Evolutionary conservation across 2,888 invertebrate genomes (phyloP), one percentile per base, ranked within the genome.

Genomic region (Sympetrum striolatum): DNA sequence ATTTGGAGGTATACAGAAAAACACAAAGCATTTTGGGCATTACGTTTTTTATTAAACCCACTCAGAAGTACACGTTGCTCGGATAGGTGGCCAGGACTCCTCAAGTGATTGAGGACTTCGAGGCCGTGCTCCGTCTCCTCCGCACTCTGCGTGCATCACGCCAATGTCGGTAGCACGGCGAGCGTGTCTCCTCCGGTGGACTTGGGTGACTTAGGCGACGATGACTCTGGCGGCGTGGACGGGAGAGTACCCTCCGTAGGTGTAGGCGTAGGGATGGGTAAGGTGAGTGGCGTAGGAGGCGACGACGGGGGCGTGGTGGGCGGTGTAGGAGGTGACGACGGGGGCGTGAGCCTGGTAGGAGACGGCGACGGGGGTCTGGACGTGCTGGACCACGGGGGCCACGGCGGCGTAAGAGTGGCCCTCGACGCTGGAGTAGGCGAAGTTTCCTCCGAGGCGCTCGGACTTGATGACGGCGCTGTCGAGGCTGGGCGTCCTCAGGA

Each of bases 381-480:
- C 92, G 91, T 92, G 91, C 91, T 92, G 91, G 91, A 93, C 92
- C 90, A 93, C 92, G 91, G 93, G 93, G 91, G 92, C 92, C 91
- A 92, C 91, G 91, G 92, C 92, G 91, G 93, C 92, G 91, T 93
- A 93, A 64, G 93, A 93, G 91, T 93, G 93, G 82, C 92, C 92
- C 91, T 93, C 93, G 90, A 92, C 92, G 90, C 92, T 92, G 91
- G 93, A 92, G 92, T 93, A 93, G 90, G 93, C 93, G 92, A 93
- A 93, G 92, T 93, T 93, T 90, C 93, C 93, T 48, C 93, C 93
- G 90, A 93, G 91, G 80, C 93, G 92, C 91, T 93, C 93, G 86
- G 92, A 92, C 91, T 93, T 92, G 92, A 93, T 93, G 92, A 93
- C 92, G 91, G 93, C 93, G 91, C 93, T 93, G 92, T 93, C 93